A percentile compares a stretch with the other conserved stretches of the same genome.
phyloP scores from a whole-genome alignment of 1,140 invertebrate species.

The Drosophila rufa region DNA sequence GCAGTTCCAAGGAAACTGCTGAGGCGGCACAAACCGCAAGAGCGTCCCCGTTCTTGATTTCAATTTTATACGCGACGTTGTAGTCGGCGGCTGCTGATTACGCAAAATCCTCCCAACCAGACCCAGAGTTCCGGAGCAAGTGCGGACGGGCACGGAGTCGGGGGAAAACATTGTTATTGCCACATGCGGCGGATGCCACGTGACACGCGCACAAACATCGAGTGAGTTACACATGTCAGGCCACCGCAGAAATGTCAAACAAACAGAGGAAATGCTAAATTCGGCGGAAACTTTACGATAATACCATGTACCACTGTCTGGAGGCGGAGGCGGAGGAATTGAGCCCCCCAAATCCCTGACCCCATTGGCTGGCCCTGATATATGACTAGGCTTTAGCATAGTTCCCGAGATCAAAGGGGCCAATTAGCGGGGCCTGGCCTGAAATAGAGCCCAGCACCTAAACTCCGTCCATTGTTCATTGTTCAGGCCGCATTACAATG shows the following conservation, averaged over 20 bases:
- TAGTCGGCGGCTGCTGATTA: constrained; percentile 62
- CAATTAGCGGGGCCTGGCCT: constrained; percentile 57
- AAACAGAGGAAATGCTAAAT: constrained; percentile 62
- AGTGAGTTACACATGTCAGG: constrained; percentile 56
- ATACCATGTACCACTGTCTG: constrained; percentile 8
- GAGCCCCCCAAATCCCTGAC: constrained; percentile 24
- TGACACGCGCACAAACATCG: constrained; percentile 76
- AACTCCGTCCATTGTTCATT: constrained; percentile 58
- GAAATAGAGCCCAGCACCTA: constrained; percentile 36
- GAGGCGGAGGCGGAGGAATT: background rate
- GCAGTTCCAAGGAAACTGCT: constrained; percentile 57
- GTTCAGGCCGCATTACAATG: constrained; percentile 31
- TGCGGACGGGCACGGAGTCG: background rate
- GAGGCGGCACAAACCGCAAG: constrained; percentile 54
- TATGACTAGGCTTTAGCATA: constrained; percentile 28
- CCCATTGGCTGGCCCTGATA: constrained; percentile 19
- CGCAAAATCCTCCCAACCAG: constrained; percentile 51
- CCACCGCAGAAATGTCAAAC: constrained; percentile 68
- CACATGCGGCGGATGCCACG: constrained; percentile 79
- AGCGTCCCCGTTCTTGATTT: constrained; percentile 49
- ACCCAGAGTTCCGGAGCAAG: constrained; percentile 1
- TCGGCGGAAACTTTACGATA: constrained; percentile 55
- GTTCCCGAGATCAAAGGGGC: constrained; percentile 24
- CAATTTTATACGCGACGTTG: constrained; percentile 40
- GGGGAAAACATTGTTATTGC: constrained; percentile 41